Base-by-base conservation (phyloP, 2,888 invertebrate species). In the Brachyptera putata region DNA sequence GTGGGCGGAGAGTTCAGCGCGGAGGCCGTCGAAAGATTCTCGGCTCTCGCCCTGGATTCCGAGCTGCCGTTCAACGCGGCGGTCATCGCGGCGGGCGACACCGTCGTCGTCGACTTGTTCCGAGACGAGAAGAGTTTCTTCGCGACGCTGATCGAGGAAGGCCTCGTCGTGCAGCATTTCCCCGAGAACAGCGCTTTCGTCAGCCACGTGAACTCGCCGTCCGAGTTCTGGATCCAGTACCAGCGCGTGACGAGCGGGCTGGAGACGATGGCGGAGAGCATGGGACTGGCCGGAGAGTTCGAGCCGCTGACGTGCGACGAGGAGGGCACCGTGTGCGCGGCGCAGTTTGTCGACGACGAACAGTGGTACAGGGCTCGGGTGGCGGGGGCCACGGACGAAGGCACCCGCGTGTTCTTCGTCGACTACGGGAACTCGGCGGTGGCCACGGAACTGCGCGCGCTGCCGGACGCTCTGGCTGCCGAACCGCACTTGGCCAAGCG, bases 201-300 rank as follows among this genome's bases (percentile, higher is more conserved):
- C 1, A 84, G 85, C 68, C 84, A 85, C 67, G 77, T 84, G 1
- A 84, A 84, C 68, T 83, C 85, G 0, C 79, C 85, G 0, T 80
- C 81, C 22, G 86, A 89, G 65, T 90, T 91, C 71, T 89, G 87
- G 75, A 77, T 91, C 5, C 89, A 87, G 66, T 73, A 84, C 63
- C 88, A 87, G 67, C 81, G 83, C n/a, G 76, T 78, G 13, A 74
- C 79, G 0, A 70, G 77, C 1, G 82, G 82, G 5, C 68, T 86
- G 34, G 83, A 85, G 62, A 80, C 79, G 68, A 80, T 86, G 71
- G 80, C 81, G 61, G 72, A 78, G 1, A 80, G 80, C 61, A 75
- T 87, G 73, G 73, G 75, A 0, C 78, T 80, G 16, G 81, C 80
- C 0, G 77, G 80, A 30, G 76, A 76, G 64, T 80, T 84, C 68